Base-by-base conservation (phyloP, 2,888 invertebrate genomes). In the Mesoligia furuncula region DNA sequence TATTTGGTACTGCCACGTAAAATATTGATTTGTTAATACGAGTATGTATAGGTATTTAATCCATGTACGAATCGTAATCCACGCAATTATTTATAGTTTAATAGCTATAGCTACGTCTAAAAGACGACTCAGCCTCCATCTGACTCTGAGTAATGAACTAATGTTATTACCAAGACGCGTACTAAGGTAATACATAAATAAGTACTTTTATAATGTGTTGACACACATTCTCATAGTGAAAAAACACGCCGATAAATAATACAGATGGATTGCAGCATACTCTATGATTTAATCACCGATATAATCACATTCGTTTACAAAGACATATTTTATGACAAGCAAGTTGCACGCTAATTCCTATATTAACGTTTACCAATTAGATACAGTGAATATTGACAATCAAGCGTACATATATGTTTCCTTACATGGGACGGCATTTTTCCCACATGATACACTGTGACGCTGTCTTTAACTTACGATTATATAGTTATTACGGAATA, bases 381-480 rank as follows among this genome's bases (percentile, higher is more conserved):
- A 83, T 80, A 84, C 75, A 85, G 83, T 71, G 73, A 88, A 86
- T 85, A 88, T 80, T 83, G 81, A 77, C 82, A 86, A 78, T 85
- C 81, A 78, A 78, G 71, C 80, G 81, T 87, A 77, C 79, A 84
- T 80, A 80, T 84, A 86, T 83, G 79, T 86, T 90, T 89, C 90
- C 90, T 89, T 91, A 88, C 86, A 85, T 83, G 88, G 87, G 75
- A 74, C 78, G 85, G 87, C 89, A 92, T 91, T 89, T 92, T 92
- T 92, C 92, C 88, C 92, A 92, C 90, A 91, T 92, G 91, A 91
- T 89, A 87, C 85, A 73, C 85, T 91, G 87, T 90, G 88, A 90
- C 89, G 84, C 79, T 87, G 88, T 85, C 84, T 88, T 90, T 84
- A 81, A 73, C 82, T 88, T 76, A 77, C 87, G 87, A 90, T 91